Evolutionary conservation across 2,888 invertebrate species (phyloP).

Genomic region (Cetonia aurata): DNA sequence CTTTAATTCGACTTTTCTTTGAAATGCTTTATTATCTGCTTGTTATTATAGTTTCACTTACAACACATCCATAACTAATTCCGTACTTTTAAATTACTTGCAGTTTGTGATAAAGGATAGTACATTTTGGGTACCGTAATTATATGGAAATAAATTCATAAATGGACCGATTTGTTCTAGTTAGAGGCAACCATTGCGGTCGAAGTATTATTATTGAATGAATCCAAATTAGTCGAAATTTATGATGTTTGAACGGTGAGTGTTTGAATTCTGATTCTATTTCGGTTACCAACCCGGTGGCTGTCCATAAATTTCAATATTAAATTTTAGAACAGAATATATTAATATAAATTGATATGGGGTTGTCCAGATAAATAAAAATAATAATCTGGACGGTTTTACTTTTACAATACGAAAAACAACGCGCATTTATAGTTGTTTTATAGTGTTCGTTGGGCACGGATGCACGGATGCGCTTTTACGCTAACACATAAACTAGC

Average conservation of each 20-base stretch:
- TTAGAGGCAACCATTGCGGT: not conserved
- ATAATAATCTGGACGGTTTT: too few species aligned
- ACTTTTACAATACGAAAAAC: too few species aligned
- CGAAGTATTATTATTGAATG: not conserved
- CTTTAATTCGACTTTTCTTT: too few species aligned
- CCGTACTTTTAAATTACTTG: not conserved
- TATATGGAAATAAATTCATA: slow-evolving; percentile 13
- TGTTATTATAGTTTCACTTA: not conserved
- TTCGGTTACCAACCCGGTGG: not conserved
- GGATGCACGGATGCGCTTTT: too few species aligned
- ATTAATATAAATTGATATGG: too few species aligned
- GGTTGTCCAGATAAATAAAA: too few species aligned
- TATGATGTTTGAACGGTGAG: not conserved
- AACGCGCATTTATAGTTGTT: too few species aligned
- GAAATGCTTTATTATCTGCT: not conserved
- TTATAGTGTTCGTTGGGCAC: too few species aligned
- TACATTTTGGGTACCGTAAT: not conserved
- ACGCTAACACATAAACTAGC: too few species aligned
- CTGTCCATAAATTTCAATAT: not conserved
- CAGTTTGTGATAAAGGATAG: not conserved
- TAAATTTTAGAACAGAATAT: too few species aligned
- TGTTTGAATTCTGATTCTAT: slow-evolving; percentile 2
- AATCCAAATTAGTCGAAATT: slow-evolving; percentile 19
- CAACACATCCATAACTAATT: not conserved
- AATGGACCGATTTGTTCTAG: slow-evolving; percentile 4